These are phyloP conservation scores for Dinomys branickii DNA, from an alignment of 2,113 vertebrate genomes.

Conservation along the genomic window DNA sequence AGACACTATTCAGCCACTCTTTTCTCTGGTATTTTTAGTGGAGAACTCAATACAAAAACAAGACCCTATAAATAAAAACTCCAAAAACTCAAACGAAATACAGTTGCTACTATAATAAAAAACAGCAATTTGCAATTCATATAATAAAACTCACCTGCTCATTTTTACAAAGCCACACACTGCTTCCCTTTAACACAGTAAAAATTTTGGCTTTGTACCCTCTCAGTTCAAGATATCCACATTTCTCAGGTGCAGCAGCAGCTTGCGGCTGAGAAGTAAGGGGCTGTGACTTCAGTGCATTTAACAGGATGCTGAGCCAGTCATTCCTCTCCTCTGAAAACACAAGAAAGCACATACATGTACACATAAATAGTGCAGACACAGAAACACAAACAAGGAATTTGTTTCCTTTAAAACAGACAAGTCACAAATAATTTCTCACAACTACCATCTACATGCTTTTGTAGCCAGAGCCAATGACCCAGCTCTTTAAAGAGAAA, in stretches of 20 bases:
- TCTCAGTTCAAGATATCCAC: conserved; percentile 93
- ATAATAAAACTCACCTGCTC: conserved; percentile 92
- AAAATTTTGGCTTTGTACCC: conserved; percentile 97
- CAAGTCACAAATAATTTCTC: background rate
- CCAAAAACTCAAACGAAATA: conserved; percentile 68
- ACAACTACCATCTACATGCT: background rate
- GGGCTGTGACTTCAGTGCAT: conserved; percentile 87
- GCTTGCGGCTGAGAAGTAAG: conserved; percentile 83
- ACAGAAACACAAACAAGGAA: background rate
- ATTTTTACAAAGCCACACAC: conserved; percentile 96
- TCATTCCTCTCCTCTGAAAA: conserved; percentile 93
- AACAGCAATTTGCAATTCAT: conserved; percentile 59
- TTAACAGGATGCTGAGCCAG: conserved; percentile 92
- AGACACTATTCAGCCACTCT: background rate
- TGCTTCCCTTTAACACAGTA: conserved; percentile 92
- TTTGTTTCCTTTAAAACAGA: background rate
- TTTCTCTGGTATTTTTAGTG: background rate
- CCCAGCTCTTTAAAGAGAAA: background rate
- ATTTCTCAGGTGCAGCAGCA: conserved; percentile 88
- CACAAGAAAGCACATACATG: conserved; percentile 48
- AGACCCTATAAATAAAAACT: background rate
- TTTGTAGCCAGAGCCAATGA: background rate
- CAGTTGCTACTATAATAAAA: conserved; percentile 62
- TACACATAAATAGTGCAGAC: background rate
- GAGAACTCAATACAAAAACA: background rate